Evolutionary conservation across 2,113 vertebrate species (phyloP).

Genomic region (Phoenicopterus ruber): DNA sequence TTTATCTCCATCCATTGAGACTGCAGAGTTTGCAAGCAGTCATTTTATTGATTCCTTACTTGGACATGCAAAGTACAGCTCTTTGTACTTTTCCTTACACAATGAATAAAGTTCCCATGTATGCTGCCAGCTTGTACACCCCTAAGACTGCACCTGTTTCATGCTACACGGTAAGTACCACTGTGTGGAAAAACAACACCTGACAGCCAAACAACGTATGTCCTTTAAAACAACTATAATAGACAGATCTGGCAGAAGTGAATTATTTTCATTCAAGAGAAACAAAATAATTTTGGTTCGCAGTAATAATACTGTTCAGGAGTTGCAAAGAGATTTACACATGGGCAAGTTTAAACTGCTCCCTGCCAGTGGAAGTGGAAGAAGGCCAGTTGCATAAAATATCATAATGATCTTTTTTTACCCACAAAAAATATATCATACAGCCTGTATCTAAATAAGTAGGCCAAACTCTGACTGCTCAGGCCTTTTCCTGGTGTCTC

Average conservation of each 20-base stretch:
- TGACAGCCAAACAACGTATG: not conserved
- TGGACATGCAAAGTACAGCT: not conserved
- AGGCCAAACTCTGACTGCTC: not conserved
- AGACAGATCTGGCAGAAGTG: not conserved
- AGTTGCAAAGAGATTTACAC: slow-evolving; percentile 8
- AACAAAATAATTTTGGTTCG: slow-evolving; percentile 3
- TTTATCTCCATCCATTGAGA: not conserved
- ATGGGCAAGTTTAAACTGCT: not conserved
- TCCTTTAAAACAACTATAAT: not conserved
- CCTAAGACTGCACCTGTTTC: not conserved
- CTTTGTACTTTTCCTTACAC: not conserved
- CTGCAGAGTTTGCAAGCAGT: not conserved
- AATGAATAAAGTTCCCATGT: not conserved
- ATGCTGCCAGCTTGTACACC: not conserved
- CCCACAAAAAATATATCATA: not conserved
- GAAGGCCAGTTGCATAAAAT: slow-evolving; percentile 10
- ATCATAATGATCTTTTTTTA: not conserved
- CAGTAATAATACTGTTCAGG: not conserved
- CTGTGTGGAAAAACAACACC: not conserved
- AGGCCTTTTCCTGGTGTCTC: not conserved
- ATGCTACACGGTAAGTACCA: not conserved
- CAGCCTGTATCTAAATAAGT: not conserved
- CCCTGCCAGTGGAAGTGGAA: not conserved
- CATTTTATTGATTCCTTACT: not conserved
- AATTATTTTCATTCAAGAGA: not conserved